Evolutionary conservation across 2,113 vertebrate species (phyloP).

Genomic region (Thamnaconus septentrionalis): DNA sequence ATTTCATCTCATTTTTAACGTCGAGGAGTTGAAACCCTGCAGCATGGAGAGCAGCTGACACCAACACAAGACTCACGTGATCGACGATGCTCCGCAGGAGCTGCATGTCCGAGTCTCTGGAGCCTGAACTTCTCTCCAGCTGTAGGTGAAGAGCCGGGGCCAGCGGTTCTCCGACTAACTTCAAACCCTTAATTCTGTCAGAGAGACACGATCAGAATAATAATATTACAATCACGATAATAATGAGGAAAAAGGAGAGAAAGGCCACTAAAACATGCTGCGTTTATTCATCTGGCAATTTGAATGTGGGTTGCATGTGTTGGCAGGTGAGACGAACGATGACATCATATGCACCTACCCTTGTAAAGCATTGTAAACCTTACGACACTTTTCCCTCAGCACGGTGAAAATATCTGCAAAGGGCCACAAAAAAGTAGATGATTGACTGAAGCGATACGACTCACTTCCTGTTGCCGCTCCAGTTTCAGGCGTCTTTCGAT

Average conservation of each 20-base stretch:
- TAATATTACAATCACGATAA: not conserved
- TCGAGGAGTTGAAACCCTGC: too few species aligned
- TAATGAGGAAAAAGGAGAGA: not conserved
- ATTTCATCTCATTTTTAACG: too few species aligned
- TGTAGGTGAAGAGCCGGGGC: slow-evolving; percentile 90
- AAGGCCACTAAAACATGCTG: not conserved
- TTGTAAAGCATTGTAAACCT: slow-evolving; percentile 84
- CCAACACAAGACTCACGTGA: slow-evolving; percentile 76
- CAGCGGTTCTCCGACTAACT: slow-evolving; percentile 81
- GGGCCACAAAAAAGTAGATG: slow-evolving; percentile 1
- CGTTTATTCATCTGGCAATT: too few species aligned
- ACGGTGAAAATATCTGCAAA: slow-evolving; percentile 84
- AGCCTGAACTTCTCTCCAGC: slow-evolving; percentile 82
- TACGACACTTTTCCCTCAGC: slow-evolving; percentile 83
- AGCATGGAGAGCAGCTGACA: not conserved
- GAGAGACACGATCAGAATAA: not conserved
- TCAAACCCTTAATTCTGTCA: slow-evolving; percentile 84
- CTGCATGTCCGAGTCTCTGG: slow-evolving; percentile 83
- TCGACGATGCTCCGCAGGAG: slow-evolving; percentile 83
- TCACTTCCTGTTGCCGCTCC: not conserved
- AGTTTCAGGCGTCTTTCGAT: not conserved
- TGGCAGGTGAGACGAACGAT: not conserved
- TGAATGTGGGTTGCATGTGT: too few species aligned
- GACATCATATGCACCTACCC: slow-evolving; percentile 77
- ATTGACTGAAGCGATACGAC: not conserved